Percentiles rank a stretch among this genome's conserved stretches.
Conservation (phyloP, 2,888 invertebrate genomes). For the Drosophila dives region DNA sequence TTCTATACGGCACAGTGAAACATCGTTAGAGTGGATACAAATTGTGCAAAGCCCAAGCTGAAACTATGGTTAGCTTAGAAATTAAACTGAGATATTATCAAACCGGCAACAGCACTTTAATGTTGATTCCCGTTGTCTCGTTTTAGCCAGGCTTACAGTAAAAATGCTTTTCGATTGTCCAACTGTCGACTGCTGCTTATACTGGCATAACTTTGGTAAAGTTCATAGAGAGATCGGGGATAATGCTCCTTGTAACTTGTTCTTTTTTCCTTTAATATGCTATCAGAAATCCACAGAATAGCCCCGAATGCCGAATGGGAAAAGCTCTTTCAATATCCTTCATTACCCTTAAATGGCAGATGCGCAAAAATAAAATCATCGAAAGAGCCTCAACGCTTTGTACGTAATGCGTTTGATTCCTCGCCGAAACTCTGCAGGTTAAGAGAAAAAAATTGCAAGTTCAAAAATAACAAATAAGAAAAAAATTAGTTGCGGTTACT, state of each 20-base stretch:
- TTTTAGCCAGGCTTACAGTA: background rate
- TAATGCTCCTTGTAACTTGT: constrained; percentile 30
- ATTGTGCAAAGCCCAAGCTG: constrained; percentile 5
- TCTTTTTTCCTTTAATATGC: constrained; percentile 30
- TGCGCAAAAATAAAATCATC: constrained; percentile 80
- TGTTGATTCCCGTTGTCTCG: background rate
- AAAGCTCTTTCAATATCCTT: constrained; percentile 79
- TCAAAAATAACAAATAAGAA: constrained; percentile 3
- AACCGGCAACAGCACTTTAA: background rate
- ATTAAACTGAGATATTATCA: background rate
- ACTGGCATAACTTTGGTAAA: constrained; percentile 46
- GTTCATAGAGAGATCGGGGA: constrained; percentile 48
- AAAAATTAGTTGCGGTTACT: background rate
- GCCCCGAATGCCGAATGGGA: constrained; percentile 31
- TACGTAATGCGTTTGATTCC: constrained; percentile 77
- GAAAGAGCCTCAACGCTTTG: constrained; percentile 69
- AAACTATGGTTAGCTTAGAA: background rate
- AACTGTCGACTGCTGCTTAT: constrained; percentile 12
- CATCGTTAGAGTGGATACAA: constrained; percentile 23
- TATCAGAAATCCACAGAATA: constrained; percentile 55
- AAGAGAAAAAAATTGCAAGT: constrained; percentile 17
- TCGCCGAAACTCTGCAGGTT: constrained; percentile 61
- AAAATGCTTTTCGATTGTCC: constrained; percentile 19
- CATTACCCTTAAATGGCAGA: constrained; percentile 71
- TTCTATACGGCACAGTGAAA: constrained; percentile 39